These are phyloP conservation scores for Caracal caracal DNA, from an alignment of 2,113 vertebrate genomes.

Conservation along the genomic window DNA sequence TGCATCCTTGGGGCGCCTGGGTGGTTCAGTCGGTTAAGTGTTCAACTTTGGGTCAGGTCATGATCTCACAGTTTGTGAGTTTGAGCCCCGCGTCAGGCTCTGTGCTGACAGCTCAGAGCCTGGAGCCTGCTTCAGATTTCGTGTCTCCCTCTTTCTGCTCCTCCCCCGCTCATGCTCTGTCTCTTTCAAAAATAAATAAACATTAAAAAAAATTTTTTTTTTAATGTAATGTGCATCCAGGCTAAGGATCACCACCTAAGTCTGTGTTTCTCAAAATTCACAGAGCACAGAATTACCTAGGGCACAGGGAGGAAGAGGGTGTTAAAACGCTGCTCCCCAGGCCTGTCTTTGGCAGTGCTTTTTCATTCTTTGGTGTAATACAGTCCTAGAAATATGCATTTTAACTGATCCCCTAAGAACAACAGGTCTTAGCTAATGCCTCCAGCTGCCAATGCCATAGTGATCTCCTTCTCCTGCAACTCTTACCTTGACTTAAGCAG, in stretches of 20 bases:
- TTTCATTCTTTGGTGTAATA: neutral
- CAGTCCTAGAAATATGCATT: neutral
- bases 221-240: neutral
- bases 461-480: neutral
- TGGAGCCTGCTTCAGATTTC: too few species aligned
- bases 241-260: neutral
- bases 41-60: too few species aligned
- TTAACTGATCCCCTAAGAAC: neutral
- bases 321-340: neutral
- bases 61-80: too few species aligned
- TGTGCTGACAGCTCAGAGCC: too few species aligned
- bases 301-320: neutral
- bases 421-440: neutral
- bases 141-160: too few species aligned
- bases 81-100: too few species aligned
- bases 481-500: neutral
- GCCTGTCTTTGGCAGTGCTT: neutral
- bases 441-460: neutral
- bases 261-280: neutral
- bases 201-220: too few species aligned
- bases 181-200: too few species aligned
- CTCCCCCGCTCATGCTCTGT: too few species aligned
- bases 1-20: too few species aligned
- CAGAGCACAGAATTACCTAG: neutral
- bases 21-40: too few species aligned